These are phyloP conservation scores for Drosophila equinoxialis DNA, from an alignment of 1,140 invertebrate species.

Conservation along the genomic window DNA sequence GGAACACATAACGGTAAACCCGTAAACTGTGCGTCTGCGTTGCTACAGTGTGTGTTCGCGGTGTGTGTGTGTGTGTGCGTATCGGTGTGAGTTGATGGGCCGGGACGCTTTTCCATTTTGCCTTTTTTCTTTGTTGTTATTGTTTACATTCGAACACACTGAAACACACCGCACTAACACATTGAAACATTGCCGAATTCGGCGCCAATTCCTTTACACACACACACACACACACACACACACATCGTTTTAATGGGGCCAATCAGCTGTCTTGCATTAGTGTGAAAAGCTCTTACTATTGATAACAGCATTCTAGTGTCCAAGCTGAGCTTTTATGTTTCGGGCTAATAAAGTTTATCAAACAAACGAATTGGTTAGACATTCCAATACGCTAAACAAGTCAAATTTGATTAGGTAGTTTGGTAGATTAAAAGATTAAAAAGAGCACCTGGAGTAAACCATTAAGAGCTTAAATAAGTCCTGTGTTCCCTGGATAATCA, in stretches of 20 bases:
- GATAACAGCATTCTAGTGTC: slow-evolving; percentile 7
- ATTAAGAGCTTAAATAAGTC: too few species aligned
- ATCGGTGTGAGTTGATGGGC: slow-evolving; percentile 27
- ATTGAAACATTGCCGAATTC: slow-evolving; percentile 2
- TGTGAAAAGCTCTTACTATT: neutral
- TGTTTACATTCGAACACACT: slow-evolving; percentile 58
- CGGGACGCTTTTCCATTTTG: slow-evolving; percentile 36
- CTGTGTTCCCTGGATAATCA: too few species aligned
- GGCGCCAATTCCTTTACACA: slow-evolving; percentile 27
- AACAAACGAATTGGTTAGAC: too few species aligned
- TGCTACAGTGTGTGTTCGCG: slow-evolving; percentile 24
- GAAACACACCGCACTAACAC: slow-evolving; percentile 13
- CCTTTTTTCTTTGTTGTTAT: slow-evolving; percentile 61
- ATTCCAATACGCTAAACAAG: too few species aligned
- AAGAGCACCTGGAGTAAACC: too few species aligned
- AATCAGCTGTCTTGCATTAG: slow-evolving; percentile 49
- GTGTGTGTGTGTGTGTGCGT: slow-evolving; percentile 26
- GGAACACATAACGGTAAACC: slow-evolving; percentile 48
- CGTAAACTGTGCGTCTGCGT: slow-evolving; percentile 55
- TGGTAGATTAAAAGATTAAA: too few species aligned
- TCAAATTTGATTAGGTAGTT: too few species aligned
- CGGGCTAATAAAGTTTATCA: too few species aligned
- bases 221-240: slow-evolving; percentile 21
- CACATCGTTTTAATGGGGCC: slow-evolving; percentile 12
- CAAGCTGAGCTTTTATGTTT: slow-evolving; percentile 29